Evolutionary conservation across 2,888 invertebrate genomes (phyloP).

Genomic region (Mesorhabditis belari): DNA sequence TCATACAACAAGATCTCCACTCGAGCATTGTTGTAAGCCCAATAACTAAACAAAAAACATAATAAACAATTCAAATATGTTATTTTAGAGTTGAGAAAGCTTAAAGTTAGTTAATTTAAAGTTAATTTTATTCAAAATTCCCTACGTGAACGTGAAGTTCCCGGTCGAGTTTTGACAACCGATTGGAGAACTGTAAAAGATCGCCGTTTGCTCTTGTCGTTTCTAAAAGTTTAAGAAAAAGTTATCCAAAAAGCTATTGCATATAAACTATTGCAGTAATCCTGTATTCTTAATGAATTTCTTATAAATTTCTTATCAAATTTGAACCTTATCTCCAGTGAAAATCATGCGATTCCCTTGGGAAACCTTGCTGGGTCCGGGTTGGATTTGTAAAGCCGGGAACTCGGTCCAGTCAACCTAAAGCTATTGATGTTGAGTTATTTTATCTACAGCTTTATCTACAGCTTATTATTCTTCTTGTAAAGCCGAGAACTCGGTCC

Average conservation of each 20-base stretch:
- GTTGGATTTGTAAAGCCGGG: conserved; percentile 45
- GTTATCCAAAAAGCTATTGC: conserved; percentile 15
- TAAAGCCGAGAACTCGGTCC: too few species aligned
- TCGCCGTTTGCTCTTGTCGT: conserved; percentile 43
- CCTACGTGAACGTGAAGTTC: conserved; percentile 48
- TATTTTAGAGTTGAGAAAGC: background rate
- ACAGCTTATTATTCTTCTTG: too few species aligned
- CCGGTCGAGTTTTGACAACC: conserved; percentile 49
- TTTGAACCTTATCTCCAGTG: conserved; percentile 25
- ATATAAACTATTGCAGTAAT: conserved; percentile 27
- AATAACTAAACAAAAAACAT: conserved; percentile 47
- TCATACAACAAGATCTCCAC: conserved; percentile 49
- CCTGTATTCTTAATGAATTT: too few species aligned
- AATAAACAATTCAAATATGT: background rate
- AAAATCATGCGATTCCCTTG: conserved; percentile 38
- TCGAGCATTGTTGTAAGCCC: conserved; percentile 51
- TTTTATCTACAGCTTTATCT: too few species aligned
- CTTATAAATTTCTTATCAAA: too few species aligned
- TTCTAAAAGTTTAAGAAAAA: conserved; percentile 15
- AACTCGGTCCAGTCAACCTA: conserved; percentile 45
- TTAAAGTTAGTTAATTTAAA: background rate
- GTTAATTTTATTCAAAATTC: background rate
- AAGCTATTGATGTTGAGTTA: too few species aligned
- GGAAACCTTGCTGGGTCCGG: conserved; percentile 47
- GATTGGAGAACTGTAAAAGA: conserved; percentile 46